These are phyloP conservation scores for Deilephila elpenor DNA, from an alignment of 2,888 invertebrate species.

Conservation along the genomic window DNA sequence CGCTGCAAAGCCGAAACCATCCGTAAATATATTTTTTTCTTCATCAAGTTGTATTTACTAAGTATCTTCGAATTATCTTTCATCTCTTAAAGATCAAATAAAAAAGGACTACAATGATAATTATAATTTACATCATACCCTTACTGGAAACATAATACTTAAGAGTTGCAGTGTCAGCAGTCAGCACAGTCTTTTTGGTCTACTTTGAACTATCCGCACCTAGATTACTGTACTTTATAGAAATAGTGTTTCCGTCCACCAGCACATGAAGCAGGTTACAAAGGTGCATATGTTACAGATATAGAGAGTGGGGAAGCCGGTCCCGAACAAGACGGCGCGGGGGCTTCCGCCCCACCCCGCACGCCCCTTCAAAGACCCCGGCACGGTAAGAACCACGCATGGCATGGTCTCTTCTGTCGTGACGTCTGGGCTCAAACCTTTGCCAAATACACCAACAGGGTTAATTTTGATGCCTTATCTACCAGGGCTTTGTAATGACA, in stretches of 20 bases:
- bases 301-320: conserved; percentile 63
- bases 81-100: no score
- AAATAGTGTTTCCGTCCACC: background rate
- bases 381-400: conserved; percentile 65
- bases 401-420: conserved; percentile 42
- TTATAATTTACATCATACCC: no score
- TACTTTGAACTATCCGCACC: background rate
- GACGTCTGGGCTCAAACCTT: conserved; percentile 12
- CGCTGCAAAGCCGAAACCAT: no score
- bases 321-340: conserved; percentile 47
- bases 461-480: background rate
- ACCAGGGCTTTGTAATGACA: background rate
- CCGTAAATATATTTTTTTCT: no score
- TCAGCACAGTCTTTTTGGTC: no score
- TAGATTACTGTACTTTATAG: background rate
- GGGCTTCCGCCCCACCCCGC: conserved; percentile 40
- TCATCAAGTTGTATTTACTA: no score
- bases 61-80: no score
- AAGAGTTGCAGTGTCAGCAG: no score
- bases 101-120: no score
- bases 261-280: conserved; percentile 1
- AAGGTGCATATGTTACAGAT: conserved; percentile 61
- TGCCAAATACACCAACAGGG: background rate
- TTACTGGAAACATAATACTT: no score
- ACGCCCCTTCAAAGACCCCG: conserved; percentile 45